Conservation (phyloP, 2,888 invertebrate genomes). For the Parapristionchus giblindavisi region DNA sequence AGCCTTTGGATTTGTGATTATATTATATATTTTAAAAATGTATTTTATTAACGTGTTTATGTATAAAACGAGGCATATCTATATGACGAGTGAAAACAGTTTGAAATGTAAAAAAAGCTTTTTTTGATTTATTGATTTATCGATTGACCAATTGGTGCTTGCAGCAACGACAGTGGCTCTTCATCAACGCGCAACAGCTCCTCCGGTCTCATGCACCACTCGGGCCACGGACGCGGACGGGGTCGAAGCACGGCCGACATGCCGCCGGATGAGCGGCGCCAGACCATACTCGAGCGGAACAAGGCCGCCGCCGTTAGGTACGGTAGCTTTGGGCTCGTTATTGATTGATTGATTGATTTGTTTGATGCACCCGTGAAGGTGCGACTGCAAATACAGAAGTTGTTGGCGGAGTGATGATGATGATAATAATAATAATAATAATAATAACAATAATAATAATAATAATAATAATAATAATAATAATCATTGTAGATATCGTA, state of each 20-base stretch:
- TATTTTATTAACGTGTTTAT: too few relatives aligned
- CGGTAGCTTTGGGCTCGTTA: not conserved
- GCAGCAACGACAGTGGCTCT: constrained; percentile 39
- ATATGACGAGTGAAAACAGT: too few relatives aligned
- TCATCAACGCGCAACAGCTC: constrained; percentile 36
- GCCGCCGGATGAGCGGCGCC: constrained; percentile 65
- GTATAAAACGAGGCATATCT: too few relatives aligned
- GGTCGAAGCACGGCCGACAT: constrained; percentile 61
- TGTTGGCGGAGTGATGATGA: not conserved
- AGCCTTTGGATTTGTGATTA: too few relatives aligned
- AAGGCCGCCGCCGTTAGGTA: constrained; percentile 69
- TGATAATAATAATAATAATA: not conserved
- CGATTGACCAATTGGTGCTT: constrained; percentile 23
- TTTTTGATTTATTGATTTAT: too few relatives aligned
- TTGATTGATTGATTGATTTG: not conserved
- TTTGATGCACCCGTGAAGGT: not conserved
- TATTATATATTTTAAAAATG: too few relatives aligned
- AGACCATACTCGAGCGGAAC: constrained; percentile 66
- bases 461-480: not conserved
- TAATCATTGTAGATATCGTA: constrained; percentile 39
- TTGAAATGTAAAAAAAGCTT: too few relatives aligned
- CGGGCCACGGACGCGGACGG: constrained; percentile 50
- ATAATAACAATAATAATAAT: not conserved
- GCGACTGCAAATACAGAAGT: not conserved
- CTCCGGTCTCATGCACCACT: constrained; percentile 14